Evolutionary conservation across 2,888 invertebrate genomes (phyloP).

Genomic region (Tiliacea citrago): DNA sequence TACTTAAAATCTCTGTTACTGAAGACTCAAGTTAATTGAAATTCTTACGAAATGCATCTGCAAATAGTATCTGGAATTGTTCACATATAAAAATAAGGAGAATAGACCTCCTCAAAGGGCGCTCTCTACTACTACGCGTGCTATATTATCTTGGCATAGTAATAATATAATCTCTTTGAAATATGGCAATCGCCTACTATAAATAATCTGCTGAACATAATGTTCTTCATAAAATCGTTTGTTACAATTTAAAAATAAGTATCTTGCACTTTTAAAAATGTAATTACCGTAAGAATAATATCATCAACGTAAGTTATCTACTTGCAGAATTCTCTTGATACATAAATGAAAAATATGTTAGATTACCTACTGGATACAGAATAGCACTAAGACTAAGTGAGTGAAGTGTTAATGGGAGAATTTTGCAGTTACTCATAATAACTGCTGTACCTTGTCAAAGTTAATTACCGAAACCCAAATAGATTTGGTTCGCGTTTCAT

Average conservation of each 20-base stretch:
- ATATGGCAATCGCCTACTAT: conserved; percentile 66
- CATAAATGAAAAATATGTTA: conserved; percentile 52
- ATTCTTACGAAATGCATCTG: conserved; percentile 22
- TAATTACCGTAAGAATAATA: conserved; percentile 81
- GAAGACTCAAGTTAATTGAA: conserved; percentile 28
- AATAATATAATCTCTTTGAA: conserved; percentile 67
- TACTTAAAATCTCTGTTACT: conserved; percentile 41
- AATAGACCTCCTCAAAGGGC: conserved; percentile 50
- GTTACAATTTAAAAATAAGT: conserved; percentile 85
- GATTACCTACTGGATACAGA: conserved; percentile 33
- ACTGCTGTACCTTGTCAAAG: conserved; percentile 83
- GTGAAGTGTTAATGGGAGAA: conserved; percentile 69
- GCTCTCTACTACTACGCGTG: conserved; percentile 69
- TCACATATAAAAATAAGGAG: conserved; percentile 21
- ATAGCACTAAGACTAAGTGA: conserved; percentile 60
- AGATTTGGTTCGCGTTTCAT: conserved; percentile 89
- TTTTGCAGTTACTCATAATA: conserved; percentile 79
- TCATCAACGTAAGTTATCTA: conserved; percentile 71
- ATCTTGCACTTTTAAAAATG: conserved; percentile 84
- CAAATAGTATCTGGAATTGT: conserved; percentile 18
- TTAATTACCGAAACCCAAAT: conserved; percentile 82
- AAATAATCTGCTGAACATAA: conserved; percentile 67
- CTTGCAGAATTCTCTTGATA: conserved; percentile 77
- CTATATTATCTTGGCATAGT: conserved; percentile 67
- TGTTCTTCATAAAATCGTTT: conserved; percentile 72